Evolutionary conservation across 2,888 invertebrate species (phyloP).

Genomic region (Liposcelis brunnea): DNA sequence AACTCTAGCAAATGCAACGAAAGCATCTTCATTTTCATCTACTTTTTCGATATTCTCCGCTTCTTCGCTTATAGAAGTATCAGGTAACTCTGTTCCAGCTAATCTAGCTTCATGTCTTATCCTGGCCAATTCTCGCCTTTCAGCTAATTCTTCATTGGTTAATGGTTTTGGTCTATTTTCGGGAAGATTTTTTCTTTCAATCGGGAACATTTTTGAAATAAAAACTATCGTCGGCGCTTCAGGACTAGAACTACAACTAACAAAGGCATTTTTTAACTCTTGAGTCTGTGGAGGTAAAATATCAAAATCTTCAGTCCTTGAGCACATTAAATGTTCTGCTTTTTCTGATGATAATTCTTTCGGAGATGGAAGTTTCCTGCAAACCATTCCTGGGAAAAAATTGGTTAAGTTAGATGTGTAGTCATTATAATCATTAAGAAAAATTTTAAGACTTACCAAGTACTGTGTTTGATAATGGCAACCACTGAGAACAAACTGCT

Average conservation of each 20-base stretch:
- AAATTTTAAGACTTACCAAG: conserved; percentile 29
- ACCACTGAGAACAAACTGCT: conserved; percentile 73
- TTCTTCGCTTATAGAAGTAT: conserved; percentile 8
- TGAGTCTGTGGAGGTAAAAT: conserved; percentile 50
- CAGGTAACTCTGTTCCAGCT: not conserved
- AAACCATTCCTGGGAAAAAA: conserved; percentile 44
- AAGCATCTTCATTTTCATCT: conserved; percentile 36
- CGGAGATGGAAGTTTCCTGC: conserved; percentile 67
- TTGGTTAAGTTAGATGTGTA: not conserved
- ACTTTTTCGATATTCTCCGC: conserved; percentile 14
- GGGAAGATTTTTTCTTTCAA: conserved; percentile 53
- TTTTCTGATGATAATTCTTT: conserved; percentile 53
- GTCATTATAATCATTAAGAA: not conserved
- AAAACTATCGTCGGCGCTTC: conserved; percentile 39
- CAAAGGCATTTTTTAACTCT: conserved; percentile 47
- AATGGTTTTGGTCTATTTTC: conserved; percentile 63
- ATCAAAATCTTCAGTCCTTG: conserved; percentile 47
- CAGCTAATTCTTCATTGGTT: conserved; percentile 52
- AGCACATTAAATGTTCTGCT: conserved; percentile 67
- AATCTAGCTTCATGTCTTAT: conserved; percentile 41
- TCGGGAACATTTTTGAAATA: conserved; percentile 81
- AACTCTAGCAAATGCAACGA: conserved; percentile 83
- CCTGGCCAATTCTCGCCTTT: conserved; percentile 47
- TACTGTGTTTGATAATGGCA: conserved; percentile 69
- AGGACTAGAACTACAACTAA: conserved; percentile 44